Percentiles rank a stretch among this genome's conserved stretches.
Evolutionary conservation across 2,113 vertebrate genomes (phyloP).

Genomic region (Anarhynchus alexandrinus): DNA sequence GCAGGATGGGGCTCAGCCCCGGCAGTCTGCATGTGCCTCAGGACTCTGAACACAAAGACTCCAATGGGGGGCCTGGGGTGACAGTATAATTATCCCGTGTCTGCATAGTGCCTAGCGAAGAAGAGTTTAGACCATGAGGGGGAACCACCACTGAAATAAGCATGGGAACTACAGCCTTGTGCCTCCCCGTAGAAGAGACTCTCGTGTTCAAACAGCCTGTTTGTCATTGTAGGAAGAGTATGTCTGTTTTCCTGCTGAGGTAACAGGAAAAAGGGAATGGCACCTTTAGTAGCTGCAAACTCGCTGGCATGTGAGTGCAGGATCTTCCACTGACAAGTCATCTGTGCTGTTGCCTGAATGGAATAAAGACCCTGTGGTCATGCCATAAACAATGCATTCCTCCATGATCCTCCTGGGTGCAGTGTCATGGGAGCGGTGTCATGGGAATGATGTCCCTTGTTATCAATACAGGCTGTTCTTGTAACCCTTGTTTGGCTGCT

Average conservation of each 20-base stretch:
- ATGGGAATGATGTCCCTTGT: not conserved
- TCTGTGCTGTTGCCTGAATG: not conserved
- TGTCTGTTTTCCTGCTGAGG: not conserved
- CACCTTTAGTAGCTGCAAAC: not conserved
- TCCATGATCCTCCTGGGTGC: not conserved
- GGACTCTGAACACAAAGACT: not conserved
- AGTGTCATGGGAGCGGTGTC: not conserved
- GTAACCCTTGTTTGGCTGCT: conserved; percentile 49
- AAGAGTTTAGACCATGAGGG: not conserved
- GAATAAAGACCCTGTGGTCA: not conserved
- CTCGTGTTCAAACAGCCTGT: not conserved
- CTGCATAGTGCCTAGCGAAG: not conserved
- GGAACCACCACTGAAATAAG: not conserved
- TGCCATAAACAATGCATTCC: conserved; percentile 25
- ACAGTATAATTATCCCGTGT: not conserved
- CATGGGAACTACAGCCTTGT: not conserved
- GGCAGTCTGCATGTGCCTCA: not conserved
- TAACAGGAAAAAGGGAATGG: not conserved
- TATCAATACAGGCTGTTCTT: conserved; percentile 49
- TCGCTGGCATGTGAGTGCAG: not conserved
- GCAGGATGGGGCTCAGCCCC: not conserved
- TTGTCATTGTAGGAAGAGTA: not conserved
- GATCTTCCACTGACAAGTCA: not conserved
- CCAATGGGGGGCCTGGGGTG: too few relatives aligned
- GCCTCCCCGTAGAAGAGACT: not conserved